Conservation (phyloP, 2,888 invertebrate species). For the Mesoligia furuncula region DNA sequence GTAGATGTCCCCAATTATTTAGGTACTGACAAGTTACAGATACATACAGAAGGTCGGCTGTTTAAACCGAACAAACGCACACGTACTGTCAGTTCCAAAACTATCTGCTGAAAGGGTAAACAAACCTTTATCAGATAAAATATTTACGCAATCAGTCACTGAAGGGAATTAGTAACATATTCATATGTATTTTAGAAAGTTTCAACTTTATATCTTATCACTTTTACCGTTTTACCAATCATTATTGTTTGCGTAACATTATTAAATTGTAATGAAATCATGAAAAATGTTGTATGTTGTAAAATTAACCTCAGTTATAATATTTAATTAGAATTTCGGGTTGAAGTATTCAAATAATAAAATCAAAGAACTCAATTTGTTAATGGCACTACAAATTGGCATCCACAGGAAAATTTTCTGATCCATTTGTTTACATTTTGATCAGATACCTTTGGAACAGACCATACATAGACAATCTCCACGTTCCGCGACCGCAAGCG, state of each 20-base stretch:
- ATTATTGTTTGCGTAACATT: background rate
- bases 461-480: too few species aligned
- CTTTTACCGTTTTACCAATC: background rate
- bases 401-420: background rate
- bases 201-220: background rate
- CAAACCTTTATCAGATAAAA: background rate
- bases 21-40: background rate
- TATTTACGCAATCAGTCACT: background rate
- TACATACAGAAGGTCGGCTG: background rate
- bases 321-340: too few species aligned
- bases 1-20: constrained; percentile 54
- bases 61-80: background rate
- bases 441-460: background rate
- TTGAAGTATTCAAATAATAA: too few species aligned
- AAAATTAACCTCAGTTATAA: too few species aligned
- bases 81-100: background rate
- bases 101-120: background rate
- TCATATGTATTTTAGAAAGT: background rate
- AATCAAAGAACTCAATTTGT: background rate
- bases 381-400: background rate
- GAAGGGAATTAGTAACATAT: background rate
- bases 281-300: too few species aligned
- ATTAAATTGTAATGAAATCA: background rate
- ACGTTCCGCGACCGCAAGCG: background rate
- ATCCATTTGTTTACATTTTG: background rate